phyloP scores from a whole-genome alignment of 1,140 invertebrate species.

The Aethina tumida region DNA sequence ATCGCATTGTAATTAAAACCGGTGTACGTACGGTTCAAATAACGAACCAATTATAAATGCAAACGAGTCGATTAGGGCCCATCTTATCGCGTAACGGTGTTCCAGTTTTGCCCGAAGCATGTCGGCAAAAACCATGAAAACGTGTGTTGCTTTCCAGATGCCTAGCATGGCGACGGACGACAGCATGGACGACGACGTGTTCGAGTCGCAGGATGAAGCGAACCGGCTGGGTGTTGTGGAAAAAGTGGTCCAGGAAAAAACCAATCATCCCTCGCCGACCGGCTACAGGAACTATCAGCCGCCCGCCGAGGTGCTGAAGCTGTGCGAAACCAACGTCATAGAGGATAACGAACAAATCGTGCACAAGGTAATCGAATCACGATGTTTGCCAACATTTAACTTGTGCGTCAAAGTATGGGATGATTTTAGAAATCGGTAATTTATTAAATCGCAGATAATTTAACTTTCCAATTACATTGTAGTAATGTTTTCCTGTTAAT shows the following conservation, averaged over 20 bases:
- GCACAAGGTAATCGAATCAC: slow-evolving; percentile 60
- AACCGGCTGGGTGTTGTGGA: slow-evolving; percentile 11
- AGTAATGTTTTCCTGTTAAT: no score
- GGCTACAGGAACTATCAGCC: slow-evolving; percentile 69
- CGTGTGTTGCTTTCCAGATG: neutral
- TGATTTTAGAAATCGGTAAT: no score
- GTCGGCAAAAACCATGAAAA: neutral
- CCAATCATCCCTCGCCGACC: slow-evolving; percentile 56
- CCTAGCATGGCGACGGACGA: slow-evolving; percentile 36
- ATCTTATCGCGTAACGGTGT: no score
- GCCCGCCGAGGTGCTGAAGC: slow-evolving; percentile 52
- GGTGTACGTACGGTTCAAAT: no score
- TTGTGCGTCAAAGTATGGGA: no score
- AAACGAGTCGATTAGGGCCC: no score
- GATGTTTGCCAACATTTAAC: no score
- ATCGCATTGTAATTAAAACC: no score
- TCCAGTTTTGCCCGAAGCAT: neutral
- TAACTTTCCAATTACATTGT: no score
- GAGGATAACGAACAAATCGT: slow-evolving; percentile 44
- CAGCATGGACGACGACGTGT: slow-evolving; percentile 72
- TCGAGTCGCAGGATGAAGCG: slow-evolving; percentile 44
- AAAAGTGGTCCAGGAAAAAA: slow-evolving; percentile 7
- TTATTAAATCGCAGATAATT: no score
- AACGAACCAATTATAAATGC: no score
- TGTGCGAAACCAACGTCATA: slow-evolving; percentile 33